Base-by-base conservation (phyloP, 2,888 invertebrate species). In the Eilema sororculum region DNA sequence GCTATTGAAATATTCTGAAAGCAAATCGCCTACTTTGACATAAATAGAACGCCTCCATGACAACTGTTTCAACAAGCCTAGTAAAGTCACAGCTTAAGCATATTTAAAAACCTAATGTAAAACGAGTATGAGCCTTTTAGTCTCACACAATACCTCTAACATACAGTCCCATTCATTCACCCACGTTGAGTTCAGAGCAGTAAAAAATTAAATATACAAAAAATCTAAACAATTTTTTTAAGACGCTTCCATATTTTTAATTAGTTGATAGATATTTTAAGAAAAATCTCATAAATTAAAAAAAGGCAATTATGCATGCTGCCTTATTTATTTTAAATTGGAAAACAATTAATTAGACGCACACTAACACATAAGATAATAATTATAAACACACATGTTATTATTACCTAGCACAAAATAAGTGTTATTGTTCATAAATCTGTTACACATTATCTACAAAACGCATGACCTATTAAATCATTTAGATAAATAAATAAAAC, bases 391-490 rank as follows among this genome's bases (percentile, higher is more conserved):
- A 24, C 37, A 37, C 8, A 62, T 41, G 24, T 41, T 37, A 62
- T 52, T 52, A 52, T 1, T 64, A 52, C 28, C 30, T 52, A 28
- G 25, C 52, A 64, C 8, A 30, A 30, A 30, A 13, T 13, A 22
- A 57, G 30, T 65, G n/a, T 66, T 66, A 63, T 62, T 62, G 12
- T 60, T 52, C 59, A 65, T 56, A 65, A 69, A 68, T 58, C 60
- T 58, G 41, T 75, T 69, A 61, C 63, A 20, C 56, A 61, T n/a
- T 77, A 80, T 78, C 71, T 73, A 78, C 72, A 74, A 65, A 75
- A 65, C 67, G 68, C 65, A 8, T 81, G 78, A 79, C 78, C 81
- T 69, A 75, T 74, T 81, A 76, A 78, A 67, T 77, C 69, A 74
- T 67, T 63, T 33, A 75, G 73, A 79, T 75, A 81, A 77, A 80